These are phyloP conservation scores for Desmodus rotundus DNA, from an alignment of 2,113 vertebrate genomes.

Conservation along the genomic window DNA sequence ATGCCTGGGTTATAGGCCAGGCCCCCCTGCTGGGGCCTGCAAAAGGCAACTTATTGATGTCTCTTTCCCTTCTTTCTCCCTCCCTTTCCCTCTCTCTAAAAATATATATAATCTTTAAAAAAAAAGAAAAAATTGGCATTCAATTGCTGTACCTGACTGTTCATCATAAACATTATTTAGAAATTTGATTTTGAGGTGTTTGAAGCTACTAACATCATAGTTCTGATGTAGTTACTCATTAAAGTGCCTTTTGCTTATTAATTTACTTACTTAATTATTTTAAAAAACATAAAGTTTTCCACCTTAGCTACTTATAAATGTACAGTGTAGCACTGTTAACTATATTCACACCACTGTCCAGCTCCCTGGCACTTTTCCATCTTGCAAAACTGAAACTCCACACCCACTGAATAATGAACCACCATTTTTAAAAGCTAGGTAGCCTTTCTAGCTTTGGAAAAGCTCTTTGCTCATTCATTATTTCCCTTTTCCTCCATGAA, in stretches of 20 bases:
- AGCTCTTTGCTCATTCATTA: background rate
- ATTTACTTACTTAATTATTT: background rate
- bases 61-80: no score
- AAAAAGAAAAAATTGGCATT: slow-evolving; percentile 35
- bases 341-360: background rate
- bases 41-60: no score
- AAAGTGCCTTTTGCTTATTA: background rate
- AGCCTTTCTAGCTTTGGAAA: background rate
- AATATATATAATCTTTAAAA: no score
- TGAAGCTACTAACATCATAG: background rate
- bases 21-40: no score
- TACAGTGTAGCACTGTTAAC: background rate
- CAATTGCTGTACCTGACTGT: slow-evolving; percentile 54
- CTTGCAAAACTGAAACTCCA: background rate
- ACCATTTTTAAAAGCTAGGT: background rate
- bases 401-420: background rate
- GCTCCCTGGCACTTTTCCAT: background rate
- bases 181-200: slow-evolving; percentile 51
- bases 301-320: background rate
- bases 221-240: background rate
- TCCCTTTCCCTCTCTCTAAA: no score
- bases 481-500: background rate
- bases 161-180: slow-evolving; percentile 54
- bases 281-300: background rate
- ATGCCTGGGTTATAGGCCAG: no score